phyloP scores from a whole-genome alignment of 2,888 invertebrate genomes.

The Bombylius major region DNA sequence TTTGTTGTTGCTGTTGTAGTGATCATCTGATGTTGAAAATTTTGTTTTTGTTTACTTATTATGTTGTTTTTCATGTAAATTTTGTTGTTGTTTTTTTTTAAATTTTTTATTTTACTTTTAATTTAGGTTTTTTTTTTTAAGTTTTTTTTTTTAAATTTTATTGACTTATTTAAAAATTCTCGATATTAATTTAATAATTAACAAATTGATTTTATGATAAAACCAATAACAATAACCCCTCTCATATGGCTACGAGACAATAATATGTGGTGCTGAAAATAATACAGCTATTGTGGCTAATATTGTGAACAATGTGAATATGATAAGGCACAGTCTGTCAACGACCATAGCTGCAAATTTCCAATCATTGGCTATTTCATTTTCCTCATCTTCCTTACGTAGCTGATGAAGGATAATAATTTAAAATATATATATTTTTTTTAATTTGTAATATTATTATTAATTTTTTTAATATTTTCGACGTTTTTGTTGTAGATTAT shows the following conservation, averaged over 20 bases:
- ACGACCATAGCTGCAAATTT: constrained; percentile 99
- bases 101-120: background rate
- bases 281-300: constrained; percentile 94
- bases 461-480: constrained; percentile 2
- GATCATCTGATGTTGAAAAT: too few species aligned
- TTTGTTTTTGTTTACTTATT: too few species aligned
- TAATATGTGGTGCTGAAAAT: constrained; percentile 82
- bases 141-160: constrained; percentile 10
- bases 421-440: constrained; percentile 3
- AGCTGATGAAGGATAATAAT: constrained; percentile 41
- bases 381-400: constrained; percentile 88
- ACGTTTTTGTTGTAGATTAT: background rate
- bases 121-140: constrained; percentile 11
- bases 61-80: background rate
- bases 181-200: constrained; percentile 40
- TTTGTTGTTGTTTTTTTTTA: background rate
- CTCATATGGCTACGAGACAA: constrained; percentile 41
- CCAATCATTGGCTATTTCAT: constrained; percentile 95
- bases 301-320: constrained; percentile 97
- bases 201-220: constrained; percentile 41
- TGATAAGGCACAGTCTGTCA: constrained; percentile 98
- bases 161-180: constrained; percentile 36
- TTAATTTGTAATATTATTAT: constrained; percentile 3
- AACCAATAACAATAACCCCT: constrained; percentile 41
- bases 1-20: too few species aligned